Percentiles rank a stretch among this genome's conserved stretches.
Evolutionary conservation across 2,888 invertebrate species (phyloP).

Genomic region (Lamproptera curius): DNA sequence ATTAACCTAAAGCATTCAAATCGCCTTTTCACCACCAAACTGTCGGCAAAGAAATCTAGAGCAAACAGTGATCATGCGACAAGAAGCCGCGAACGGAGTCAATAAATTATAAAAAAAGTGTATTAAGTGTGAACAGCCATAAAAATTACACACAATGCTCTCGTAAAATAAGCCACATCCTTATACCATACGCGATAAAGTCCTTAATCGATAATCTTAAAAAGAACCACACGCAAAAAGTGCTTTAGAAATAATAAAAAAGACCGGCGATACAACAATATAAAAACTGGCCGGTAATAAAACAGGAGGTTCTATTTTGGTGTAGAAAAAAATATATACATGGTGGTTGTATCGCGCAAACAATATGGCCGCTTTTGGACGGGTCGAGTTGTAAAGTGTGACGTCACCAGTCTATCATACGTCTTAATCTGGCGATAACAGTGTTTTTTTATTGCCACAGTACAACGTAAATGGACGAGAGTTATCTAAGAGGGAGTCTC

Average conservation of each 20-base stretch:
- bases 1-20: neutral
- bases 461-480: constrained; percentile 38
- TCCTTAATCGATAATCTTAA: constrained; percentile 12
- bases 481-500: constrained; percentile 37
- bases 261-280: constrained; percentile 34
- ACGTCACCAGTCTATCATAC: constrained; percentile 42
- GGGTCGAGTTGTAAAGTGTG: constrained; percentile 21
- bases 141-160: constrained; percentile 3
- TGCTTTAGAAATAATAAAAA: constrained; percentile 26
- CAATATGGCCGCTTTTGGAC: constrained; percentile 9
- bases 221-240: constrained; percentile 18
- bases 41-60: constrained; percentile 7
- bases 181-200: constrained; percentile 7
- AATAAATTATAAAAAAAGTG: constrained; percentile 35
- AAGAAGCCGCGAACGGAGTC: constrained; percentile 25
- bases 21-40: neutral
- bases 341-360: constrained; percentile 14
- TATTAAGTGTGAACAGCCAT: constrained; percentile 36
- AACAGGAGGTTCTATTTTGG: constrained; percentile 27
- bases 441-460: constrained; percentile 38
- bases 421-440: constrained; percentile 43
- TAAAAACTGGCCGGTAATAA: constrained; percentile 40
- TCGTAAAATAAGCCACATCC: constrained; percentile 4
- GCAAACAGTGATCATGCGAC: constrained; percentile 17
- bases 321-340: constrained; percentile 15